Base-by-base conservation (phyloP, 2,797 vertebrate species). In the Varecia variegata region DNA sequence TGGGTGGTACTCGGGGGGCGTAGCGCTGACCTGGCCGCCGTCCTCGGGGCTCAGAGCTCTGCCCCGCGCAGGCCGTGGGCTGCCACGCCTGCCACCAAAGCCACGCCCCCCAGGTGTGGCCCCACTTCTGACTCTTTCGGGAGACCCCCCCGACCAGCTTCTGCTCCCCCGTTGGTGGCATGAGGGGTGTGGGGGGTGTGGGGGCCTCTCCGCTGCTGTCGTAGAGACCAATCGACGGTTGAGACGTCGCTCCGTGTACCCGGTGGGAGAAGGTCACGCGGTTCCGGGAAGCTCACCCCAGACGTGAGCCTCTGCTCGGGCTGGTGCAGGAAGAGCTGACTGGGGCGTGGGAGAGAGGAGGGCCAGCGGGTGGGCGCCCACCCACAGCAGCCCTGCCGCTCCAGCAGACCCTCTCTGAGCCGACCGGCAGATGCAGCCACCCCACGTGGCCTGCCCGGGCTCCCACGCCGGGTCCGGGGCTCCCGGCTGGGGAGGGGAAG, bases 381-480 rank as follows among this genome's bases (percentile, higher is more conserved):
- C 92, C 90, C 83, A 62, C 8, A 0, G 50, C 95, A 87, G 14
- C 25, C 68, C 82, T 82, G 86, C 56, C 43, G 50, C 87, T 43
- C 68, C 85, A 43, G 90, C 91, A 79, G 87, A 32, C 81, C 76
- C 96, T 88, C 81, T 0, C 50, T 23, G 23, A 0, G 54, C n/a
- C 81, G 95, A 90, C 84, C 6, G 70, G 95, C 83, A 25, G 86
- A 88, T 70, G 70, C 71, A 15, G 90, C 76, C 81, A 89, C 96
- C 95, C 10, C 8, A 35, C 9, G 15, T 52, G 54, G 25, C 54
- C 77, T 58, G 38, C 17, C 9, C 5, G 38, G 30, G 32, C 30
- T 14, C 12, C 83, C 18, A 6, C 45, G 11, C 17, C 0, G 0
- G 5, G 79, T 32, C 47, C 4, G 0, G 70, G 52, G 23, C 84